phyloP scores from a whole-genome alignment of 2,113 vertebrate genomes.

The Dolichallabes microphthalmus region DNA sequence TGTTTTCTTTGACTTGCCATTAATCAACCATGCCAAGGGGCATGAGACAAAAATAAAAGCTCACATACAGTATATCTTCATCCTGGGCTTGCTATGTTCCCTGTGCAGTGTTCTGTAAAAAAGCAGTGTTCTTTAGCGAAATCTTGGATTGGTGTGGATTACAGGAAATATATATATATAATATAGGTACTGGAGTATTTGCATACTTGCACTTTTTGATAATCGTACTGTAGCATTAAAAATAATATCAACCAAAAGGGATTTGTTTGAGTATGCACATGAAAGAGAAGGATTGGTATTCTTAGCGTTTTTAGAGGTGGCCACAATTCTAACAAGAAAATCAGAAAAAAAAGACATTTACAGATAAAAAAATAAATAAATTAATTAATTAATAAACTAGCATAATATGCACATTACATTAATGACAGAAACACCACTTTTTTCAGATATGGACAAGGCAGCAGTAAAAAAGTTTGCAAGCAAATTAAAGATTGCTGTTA shows the following conservation, averaged over 20 bases:
- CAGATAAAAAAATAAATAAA: background rate
- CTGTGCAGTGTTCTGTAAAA: background rate
- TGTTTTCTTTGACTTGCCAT: conserved; percentile 13
- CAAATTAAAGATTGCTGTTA: background rate
- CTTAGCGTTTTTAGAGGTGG: background rate
- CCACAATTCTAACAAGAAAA: background rate
- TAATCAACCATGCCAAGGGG: conserved; percentile 2
- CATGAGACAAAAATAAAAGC: conserved; percentile 9
- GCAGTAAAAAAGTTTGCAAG: background rate
- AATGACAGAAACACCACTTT: background rate
- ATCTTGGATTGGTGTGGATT: background rate
- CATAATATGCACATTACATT: background rate
- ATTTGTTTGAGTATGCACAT: background rate
- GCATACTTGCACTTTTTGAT: background rate
- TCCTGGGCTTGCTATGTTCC: background rate
- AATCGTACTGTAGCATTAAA: no score
- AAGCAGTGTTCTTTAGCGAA: no score
- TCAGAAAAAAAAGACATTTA: background rate
- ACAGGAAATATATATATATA: background rate
- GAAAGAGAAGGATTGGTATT: background rate
- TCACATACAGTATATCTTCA: background rate
- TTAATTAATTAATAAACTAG: no score
- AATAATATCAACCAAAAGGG: background rate
- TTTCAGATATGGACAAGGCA: background rate
- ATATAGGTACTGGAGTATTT: background rate